phyloP scores from a whole-genome alignment of 2,888 invertebrate species.

The Drosophila neoperkinsi region DNA sequence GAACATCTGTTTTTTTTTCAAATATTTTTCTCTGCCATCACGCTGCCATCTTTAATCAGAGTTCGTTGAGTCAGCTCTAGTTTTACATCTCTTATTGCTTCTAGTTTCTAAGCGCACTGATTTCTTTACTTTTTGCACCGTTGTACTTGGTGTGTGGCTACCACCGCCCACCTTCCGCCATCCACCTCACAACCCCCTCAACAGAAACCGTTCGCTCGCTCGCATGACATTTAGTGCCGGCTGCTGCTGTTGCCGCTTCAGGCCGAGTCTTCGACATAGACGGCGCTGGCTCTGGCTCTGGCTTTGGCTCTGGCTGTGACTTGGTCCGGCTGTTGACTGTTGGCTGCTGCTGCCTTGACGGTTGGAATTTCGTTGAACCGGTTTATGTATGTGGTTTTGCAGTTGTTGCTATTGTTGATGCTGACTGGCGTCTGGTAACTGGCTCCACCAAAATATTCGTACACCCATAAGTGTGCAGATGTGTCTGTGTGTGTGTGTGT shows the following conservation, averaged over 20 bases:
- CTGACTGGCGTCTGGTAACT: conserved; percentile 72
- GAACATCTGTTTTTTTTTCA: not conserved
- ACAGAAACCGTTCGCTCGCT: conserved; percentile 63
- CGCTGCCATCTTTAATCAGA: conserved; percentile 34
- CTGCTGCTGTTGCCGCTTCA: conserved; percentile 56
- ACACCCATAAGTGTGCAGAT: conserved; percentile 25
- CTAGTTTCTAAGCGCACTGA: conserved; percentile 53
- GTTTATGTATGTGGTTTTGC: conserved; percentile 76
- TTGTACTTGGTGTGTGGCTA: conserved; percentile 29
- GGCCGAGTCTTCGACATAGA: conserved; percentile 53
- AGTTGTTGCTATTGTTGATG: conserved; percentile 59
- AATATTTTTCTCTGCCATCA: conserved; percentile 4
- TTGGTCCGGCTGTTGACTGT: conserved; percentile 43
- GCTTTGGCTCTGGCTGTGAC: conserved; percentile 22
- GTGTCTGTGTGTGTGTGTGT: conserved; percentile 14
- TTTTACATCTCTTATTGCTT: conserved; percentile 36
- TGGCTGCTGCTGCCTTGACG: conserved; percentile 54
- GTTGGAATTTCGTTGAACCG: conserved; percentile 79
- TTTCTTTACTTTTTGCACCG: conserved; percentile 45
- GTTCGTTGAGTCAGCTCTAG: conserved; percentile 26
- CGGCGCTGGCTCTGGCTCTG: conserved; percentile 23
- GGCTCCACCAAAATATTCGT: conserved; percentile 68
- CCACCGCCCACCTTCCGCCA: conserved; percentile 10
- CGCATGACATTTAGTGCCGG: conserved; percentile 76
- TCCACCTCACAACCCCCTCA: conserved; percentile 3